phyloP scores from a whole-genome alignment of 2,797 vertebrate genomes.

The Microtus californicus region DNA sequence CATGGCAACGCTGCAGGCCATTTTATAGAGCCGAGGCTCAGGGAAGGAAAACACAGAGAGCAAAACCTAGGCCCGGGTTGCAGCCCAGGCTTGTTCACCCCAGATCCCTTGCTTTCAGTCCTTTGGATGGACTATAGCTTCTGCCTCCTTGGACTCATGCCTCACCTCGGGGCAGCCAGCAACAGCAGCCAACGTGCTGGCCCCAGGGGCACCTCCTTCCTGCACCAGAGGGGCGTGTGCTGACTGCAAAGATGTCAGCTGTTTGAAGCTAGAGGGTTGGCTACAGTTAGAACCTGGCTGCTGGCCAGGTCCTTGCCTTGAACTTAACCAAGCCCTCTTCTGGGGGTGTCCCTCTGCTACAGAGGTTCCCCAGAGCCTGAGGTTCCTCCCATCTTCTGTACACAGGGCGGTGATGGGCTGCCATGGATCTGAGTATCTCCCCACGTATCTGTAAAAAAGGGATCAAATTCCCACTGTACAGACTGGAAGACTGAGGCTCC shows the following conservation, averaged over 20 bases:
- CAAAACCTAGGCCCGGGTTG: not conserved
- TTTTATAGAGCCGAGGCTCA: conserved; percentile 20
- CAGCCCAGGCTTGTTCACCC: not conserved
- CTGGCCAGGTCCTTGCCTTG: not conserved
- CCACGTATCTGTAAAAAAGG: not conserved
- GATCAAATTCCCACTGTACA: not conserved
- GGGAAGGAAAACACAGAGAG: not conserved
- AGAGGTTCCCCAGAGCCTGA: not conserved
- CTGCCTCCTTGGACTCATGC: not conserved
- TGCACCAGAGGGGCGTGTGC: conserved; percentile 12
- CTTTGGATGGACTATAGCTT: not conserved
- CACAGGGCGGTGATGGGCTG: not conserved
- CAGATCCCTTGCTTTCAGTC: not conserved
- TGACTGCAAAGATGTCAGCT: not conserved
- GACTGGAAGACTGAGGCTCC: conserved; percentile 16
- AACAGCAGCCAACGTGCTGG: not conserved
- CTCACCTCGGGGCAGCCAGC: not conserved
- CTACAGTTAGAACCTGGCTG: conserved; percentile 8
- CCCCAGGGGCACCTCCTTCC: not conserved
- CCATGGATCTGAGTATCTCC: not conserved
- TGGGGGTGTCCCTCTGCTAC: not conserved
- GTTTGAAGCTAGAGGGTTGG: not conserved
- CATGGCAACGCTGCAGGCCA: not conserved
- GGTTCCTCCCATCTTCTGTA: not conserved
- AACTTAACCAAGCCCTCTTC: not conserved